These are phyloP conservation scores for Coenonympha glycerion DNA, from an alignment of 2,888 invertebrate genomes.

Conservation along the genomic window DNA sequence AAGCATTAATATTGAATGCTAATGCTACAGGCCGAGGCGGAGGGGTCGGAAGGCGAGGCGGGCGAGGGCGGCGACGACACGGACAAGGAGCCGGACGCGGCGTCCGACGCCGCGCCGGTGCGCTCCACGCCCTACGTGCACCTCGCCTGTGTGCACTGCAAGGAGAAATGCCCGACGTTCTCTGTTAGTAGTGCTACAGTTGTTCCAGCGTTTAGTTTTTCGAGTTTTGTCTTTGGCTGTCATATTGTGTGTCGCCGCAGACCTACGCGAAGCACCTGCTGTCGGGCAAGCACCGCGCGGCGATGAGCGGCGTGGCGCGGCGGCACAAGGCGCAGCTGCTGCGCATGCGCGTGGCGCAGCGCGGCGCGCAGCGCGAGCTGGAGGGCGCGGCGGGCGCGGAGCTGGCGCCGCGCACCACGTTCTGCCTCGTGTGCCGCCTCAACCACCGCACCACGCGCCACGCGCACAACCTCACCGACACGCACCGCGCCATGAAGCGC, in stretches of 20 bases:
- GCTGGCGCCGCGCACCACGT: slow-evolving; percentile 78
- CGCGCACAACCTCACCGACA: slow-evolving; percentile 85
- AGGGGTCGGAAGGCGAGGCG: slow-evolving; percentile 62
- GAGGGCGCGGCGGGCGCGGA: slow-evolving; percentile 81
- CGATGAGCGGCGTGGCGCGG: slow-evolving; percentile 83
- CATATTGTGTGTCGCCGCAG: slow-evolving; percentile 51
- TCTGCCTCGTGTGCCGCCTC: slow-evolving; percentile 84
- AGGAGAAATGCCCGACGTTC: slow-evolving; percentile 83
- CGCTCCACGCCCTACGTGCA: slow-evolving; percentile 76
- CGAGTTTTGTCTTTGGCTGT: too few relatives aligned
- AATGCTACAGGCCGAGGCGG: slow-evolving; percentile 43
- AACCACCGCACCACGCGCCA: slow-evolving; percentile 85
- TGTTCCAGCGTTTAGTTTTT: too few relatives aligned
- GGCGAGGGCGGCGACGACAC: slow-evolving; percentile 70
- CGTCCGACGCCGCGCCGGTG: slow-evolving; percentile 56
- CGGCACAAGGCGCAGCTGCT: slow-evolving; percentile 84
- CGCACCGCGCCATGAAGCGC: slow-evolving; percentile 89
- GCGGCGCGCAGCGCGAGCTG: slow-evolving; percentile 85
- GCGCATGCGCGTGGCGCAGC: slow-evolving; percentile 86
- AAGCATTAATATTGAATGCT: not conserved
- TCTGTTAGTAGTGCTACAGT: slow-evolving; percentile 76
- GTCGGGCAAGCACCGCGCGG: slow-evolving; percentile 81
- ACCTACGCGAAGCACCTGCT: slow-evolving; percentile 84
- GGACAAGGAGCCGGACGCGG: slow-evolving; percentile 73
- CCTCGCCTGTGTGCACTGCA: slow-evolving; percentile 85